Evolutionary conservation across 2,888 invertebrate genomes (phyloP), one percentile per base, ranked within the genome.

Genomic region (Bombylius major): DNA sequence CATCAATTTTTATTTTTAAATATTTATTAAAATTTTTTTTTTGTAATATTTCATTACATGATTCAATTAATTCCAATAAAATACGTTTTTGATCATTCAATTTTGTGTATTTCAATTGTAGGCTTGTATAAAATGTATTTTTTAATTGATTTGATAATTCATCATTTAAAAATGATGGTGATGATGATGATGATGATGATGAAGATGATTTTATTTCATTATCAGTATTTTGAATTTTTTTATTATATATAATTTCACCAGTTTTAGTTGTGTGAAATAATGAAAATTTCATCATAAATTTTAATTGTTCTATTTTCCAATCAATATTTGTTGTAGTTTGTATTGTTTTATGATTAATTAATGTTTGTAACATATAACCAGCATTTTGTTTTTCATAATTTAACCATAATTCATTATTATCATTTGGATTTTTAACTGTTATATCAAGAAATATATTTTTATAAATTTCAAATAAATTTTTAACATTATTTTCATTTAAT

Each of bases 341-440:
- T 8, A 76, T 66, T 2, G 64, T 62, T 33, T 72, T 70, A 62
- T 76, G 73, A 31, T 65, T 67, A 9, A 78, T 53, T 33, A 78
- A 65, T 63, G 73, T 73, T 23, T 75, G 77, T 56, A 82, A 66
- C 63, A 79, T 69, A 64, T 79, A 78, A 11, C 82, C 82, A 13
- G 84, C 82, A 67, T 84, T 84, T 53, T 81, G 75, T 64, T 83
- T 79, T 66, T 87, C 87, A 55, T 78, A 78, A 66, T 84, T 84
- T 57, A 81, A 78, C 85, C 86, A 86, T 59, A 70, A 73, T 58
- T 82, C 79, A 0, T 66, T 60, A 12, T 63, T 56, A 55, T 72
- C 64, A 11, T 63, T 61, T 4, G 57, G 47, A 55, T 66, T 65
- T 57, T 82, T 83, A 49, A 76, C 72, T 42, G 77, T 73, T 34